Conservation (phyloP, 2,797 vertebrate species). For the Tapirus indicus region DNA sequence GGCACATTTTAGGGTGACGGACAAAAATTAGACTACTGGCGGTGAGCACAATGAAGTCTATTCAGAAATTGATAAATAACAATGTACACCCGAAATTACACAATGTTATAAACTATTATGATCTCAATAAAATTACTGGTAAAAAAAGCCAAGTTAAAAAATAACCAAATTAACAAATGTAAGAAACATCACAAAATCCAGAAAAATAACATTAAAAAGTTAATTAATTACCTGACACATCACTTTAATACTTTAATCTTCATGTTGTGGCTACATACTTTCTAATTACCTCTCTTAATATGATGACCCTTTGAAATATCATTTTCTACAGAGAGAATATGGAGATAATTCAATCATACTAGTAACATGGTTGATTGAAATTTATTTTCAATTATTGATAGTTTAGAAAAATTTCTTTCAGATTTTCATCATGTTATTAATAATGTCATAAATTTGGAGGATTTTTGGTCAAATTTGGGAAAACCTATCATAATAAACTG, state of each 20-base stretch:
- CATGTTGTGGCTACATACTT: background rate
- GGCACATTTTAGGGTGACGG: too few species aligned
- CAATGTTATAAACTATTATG: too few species aligned
- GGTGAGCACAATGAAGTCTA: too few species aligned
- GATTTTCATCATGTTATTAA: background rate
- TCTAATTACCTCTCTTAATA: slow-evolving; percentile 5
- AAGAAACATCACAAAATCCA: background rate
- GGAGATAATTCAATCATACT: background rate
- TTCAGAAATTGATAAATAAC: too few species aligned
- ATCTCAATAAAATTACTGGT: too few species aligned
- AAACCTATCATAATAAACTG: background rate
- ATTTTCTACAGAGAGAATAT: background rate
- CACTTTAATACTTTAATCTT: slow-evolving; percentile 14
- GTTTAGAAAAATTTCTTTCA: slow-evolving; percentile 31
- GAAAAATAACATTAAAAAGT: background rate
- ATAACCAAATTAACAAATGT: background rate
- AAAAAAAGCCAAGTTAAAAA: too few species aligned
- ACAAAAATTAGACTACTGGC: too few species aligned
- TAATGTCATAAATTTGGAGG: background rate
- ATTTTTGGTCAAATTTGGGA: background rate
- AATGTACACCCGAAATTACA: too few species aligned
- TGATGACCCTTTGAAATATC: background rate
- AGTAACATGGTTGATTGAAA: background rate
- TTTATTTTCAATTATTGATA: slow-evolving; percentile 38
- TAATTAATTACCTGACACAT: background rate